Evolutionary conservation across 1,140 invertebrate species (phyloP).

Genomic region (Popillia japonica): DNA sequence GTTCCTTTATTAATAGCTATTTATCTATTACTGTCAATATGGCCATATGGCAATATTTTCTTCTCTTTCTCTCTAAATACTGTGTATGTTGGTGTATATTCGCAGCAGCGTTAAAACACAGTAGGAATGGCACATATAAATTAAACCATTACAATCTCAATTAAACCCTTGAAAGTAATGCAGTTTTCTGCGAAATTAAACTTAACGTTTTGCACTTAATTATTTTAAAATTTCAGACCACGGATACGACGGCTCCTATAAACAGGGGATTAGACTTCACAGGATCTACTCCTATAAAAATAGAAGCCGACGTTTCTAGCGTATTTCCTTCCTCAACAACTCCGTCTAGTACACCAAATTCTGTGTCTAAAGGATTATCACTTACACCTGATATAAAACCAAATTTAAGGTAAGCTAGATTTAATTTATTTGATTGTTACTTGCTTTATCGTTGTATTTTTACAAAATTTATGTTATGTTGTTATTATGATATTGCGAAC

Average conservation of each 20-base stretch:
- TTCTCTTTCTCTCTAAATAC: too few relatives aligned
- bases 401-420: constrained; percentile 48
- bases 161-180: too few relatives aligned
- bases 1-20: neutral
- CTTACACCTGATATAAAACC: constrained; percentile 55
- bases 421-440: too few relatives aligned
- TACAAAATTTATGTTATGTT: neutral
- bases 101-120: too few relatives aligned
- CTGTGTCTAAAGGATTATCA: constrained; percentile 54
- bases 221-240: constrained; percentile 50
- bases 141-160: too few relatives aligned
- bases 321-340: constrained; percentile 56
- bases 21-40: neutral
- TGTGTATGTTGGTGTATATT: neutral
- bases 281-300: constrained; percentile 52
- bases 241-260: constrained; percentile 57
- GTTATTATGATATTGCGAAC: too few relatives aligned
- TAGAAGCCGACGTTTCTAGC: constrained; percentile 54
- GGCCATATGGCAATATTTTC: too few relatives aligned
- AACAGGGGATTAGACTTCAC: constrained; percentile 55
- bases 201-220: too few relatives aligned
- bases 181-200: too few relatives aligned
- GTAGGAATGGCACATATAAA: too few relatives aligned
- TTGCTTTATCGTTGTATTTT: neutral
- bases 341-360: constrained; percentile 56